phyloP scores from a whole-genome alignment of 2,888 invertebrate genomes.

The Caenorhabditis macrosperma region DNA sequence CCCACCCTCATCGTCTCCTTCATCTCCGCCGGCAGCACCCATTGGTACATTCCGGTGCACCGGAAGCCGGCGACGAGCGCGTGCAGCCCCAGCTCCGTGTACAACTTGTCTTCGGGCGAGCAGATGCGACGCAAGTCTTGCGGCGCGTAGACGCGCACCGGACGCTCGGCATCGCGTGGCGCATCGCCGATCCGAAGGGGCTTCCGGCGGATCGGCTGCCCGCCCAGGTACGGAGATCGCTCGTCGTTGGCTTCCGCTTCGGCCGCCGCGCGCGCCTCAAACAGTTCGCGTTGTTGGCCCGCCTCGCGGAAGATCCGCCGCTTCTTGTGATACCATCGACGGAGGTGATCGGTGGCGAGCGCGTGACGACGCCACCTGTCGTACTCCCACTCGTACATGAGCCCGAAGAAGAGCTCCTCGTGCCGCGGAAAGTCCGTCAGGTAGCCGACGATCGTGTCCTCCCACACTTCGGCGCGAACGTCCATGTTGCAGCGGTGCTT shows the following conservation, averaged over 20 bases:
- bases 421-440: not conserved
- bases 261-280: not conserved
- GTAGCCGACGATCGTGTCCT: not conserved
- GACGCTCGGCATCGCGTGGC: conserved; percentile 5
- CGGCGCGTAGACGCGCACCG: not conserved
- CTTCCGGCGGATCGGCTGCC: conserved; percentile 1
- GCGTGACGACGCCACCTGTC: not conserved
- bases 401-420: not conserved
- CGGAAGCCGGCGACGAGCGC: not conserved
- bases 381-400: not conserved
- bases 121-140: not conserved
- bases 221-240: not conserved
- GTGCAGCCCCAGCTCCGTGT: not conserved
- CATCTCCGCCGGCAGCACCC: not conserved
- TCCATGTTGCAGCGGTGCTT: not conserved
- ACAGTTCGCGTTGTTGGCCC: not conserved
- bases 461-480: not conserved
- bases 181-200: not conserved
- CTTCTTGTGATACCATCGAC: not conserved
- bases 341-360: not conserved
- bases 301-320: not conserved
- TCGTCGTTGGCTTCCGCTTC: not conserved
- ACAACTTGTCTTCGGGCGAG: not conserved
- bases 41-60: not conserved
- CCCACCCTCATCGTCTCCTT: too few species aligned